Base-by-base conservation (phyloP, 2,797 vertebrate genomes). In the Anableps anableps region DNA sequence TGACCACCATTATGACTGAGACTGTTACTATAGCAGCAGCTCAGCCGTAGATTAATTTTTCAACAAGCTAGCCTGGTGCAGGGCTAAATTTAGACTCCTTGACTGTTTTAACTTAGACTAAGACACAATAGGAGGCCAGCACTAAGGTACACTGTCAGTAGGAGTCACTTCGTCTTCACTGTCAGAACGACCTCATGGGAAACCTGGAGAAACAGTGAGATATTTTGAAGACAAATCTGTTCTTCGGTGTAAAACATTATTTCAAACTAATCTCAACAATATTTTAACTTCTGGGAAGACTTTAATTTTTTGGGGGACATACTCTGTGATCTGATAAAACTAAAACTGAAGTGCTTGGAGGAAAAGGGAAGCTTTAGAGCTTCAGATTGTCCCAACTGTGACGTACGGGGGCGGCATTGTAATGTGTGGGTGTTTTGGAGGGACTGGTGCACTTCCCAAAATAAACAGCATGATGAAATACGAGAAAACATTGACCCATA, bases 11-110 rank as follows among this genome's bases (percentile, higher is more conserved):
- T 87, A 90, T 87, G 84, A 90, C 85, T 55, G 76, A 23, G 77
- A 83, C 89, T 81, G 93, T 94, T 94, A 88, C 94, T 90, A 93
- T 94, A 93, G 92, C 88, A 93, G 91, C 93, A 41, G 88, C 90
- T 91, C 84, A 83, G 29, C 89, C 82, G 86, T 89, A 64, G 77
- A 93, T 94, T 81, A 91, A 95, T 93, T 91, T 95, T 94, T 94
- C 84, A 94, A 89, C 92, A 90, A 84, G 88, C 86, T 72, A 85
- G 86, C 86, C 87, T 53, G 72, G 77, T 50, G 70, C 71, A 79
- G 76, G 74, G 72, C 89, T 93, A 93, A 88, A 88, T 89, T 88
- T 93, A 93, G 88, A 90, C 80, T 78, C 58, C 19, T 17, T n/a
- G 21, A 75, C 78, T 78, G 81, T 79, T 90, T 91, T 79, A 81